These are phyloP conservation scores for Aelia acuminata DNA, from an alignment of 2,888 invertebrate genomes.

Conservation along the genomic window DNA sequence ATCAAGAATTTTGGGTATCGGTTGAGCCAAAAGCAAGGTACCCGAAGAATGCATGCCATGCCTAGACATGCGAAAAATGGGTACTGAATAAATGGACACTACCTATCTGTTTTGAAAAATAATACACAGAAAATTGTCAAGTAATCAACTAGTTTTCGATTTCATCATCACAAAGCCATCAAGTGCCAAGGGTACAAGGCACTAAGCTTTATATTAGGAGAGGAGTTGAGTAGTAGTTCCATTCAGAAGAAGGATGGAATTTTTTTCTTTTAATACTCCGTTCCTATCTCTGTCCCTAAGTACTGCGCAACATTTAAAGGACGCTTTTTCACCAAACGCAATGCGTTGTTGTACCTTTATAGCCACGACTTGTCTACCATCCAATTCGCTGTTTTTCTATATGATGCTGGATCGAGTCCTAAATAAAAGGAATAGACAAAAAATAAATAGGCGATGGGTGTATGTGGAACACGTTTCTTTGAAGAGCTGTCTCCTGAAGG, in stretches of 20 bases:
- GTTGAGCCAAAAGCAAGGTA: too few relatives aligned
- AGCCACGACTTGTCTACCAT: neutral
- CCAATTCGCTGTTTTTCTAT: neutral
- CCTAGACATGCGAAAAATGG: too few relatives aligned
- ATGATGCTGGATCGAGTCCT: neutral
- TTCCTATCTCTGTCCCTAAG: neutral
- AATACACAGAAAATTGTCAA: too few relatives aligned
- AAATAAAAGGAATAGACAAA: neutral
- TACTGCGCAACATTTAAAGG: neutral
- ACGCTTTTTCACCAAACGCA: neutral
- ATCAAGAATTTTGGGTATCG: too few relatives aligned
- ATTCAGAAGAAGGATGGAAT: neutral
- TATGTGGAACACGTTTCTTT: slow-evolving; percentile 40
- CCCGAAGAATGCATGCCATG: too few relatives aligned
- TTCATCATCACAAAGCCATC: neutral
- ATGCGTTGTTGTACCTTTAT: neutral
- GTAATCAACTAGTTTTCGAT: neutral
- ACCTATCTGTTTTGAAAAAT: too few relatives aligned
- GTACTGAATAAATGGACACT: too few relatives aligned
- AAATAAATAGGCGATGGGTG: neutral
- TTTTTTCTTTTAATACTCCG: neutral
- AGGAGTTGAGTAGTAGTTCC: neutral
- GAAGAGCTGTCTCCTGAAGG: neutral
- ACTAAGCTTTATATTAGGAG: neutral
- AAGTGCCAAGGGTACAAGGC: too few relatives aligned